Evolutionary conservation across 2,113 vertebrate species (phyloP).

Genomic region (Oryzias celebensis): DNA sequence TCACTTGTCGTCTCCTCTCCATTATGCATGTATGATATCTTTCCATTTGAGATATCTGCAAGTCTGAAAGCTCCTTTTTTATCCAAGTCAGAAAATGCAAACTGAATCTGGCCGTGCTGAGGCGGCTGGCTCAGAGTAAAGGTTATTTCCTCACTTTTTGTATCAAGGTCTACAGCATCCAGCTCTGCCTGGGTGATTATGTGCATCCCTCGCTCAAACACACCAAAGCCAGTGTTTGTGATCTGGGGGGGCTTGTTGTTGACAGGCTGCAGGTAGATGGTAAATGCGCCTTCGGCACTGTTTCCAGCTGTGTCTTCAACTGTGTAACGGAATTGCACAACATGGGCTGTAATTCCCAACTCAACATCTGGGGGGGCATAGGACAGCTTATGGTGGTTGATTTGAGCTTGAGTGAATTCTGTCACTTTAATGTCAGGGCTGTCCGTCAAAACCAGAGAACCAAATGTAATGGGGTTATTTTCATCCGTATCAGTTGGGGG

Average conservation of each 20-base stretch:
- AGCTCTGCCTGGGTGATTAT: constrained; percentile 81
- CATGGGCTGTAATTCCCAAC: constrained; percentile 87
- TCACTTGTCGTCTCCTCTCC: constrained; percentile 83
- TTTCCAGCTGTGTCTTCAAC: constrained; percentile 90
- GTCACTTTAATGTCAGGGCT: constrained; percentile 80
- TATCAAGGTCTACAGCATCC: constrained; percentile 84
- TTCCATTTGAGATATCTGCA: constrained; percentile 83
- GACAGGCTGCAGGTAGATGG: constrained; percentile 87
- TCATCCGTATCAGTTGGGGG: constrained; percentile 87
- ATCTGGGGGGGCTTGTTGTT: constrained; percentile 94
- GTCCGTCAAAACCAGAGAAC: constrained; percentile 87
- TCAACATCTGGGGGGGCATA: constrained; percentile 87
- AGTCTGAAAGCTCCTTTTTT: constrained; percentile 81
- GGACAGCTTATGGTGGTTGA: constrained; percentile 93
- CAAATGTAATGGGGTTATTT: constrained; percentile 81
- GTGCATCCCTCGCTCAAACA: constrained; percentile 82
- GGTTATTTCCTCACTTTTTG: constrained; percentile 78
- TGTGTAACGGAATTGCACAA: constrained; percentile 88
- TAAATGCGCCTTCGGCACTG: constrained; percentile 81
- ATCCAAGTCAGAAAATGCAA: constrained; percentile 75
- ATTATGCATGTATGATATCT: constrained; percentile 82
- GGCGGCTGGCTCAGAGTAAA: constrained; percentile 86
- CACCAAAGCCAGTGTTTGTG: constrained; percentile 87
- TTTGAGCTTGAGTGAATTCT: constrained; percentile 93
- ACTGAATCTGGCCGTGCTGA: constrained; percentile 81